phyloP scores from a whole-genome alignment of 2,888 invertebrate genomes.

The Zygaena filipendulae region DNA sequence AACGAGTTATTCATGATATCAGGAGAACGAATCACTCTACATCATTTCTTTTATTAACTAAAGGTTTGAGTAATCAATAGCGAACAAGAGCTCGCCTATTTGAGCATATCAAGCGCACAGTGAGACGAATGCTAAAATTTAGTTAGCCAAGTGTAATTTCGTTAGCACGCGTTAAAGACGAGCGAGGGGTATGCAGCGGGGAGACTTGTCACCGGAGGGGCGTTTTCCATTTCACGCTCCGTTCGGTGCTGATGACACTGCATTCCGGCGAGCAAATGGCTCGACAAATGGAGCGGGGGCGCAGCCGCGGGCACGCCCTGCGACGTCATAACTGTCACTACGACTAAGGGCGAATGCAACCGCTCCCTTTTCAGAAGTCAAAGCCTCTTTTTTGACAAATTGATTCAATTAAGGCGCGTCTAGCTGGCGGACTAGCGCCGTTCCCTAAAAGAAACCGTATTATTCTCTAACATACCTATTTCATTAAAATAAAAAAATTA shows the following conservation, averaged over 20 bases:
- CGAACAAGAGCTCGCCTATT: constrained; percentile 26
- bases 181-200: constrained; percentile 24
- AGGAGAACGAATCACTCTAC: constrained; percentile 20
- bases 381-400: constrained; percentile 39
- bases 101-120: constrained; percentile 29
- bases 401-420: constrained; percentile 42
- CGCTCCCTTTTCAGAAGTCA: constrained; percentile 21
- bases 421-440: no score
- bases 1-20: constrained; percentile 12
- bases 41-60: constrained; percentile 21
- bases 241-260: constrained; percentile 62
- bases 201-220: constrained; percentile 49
- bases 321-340: constrained; percentile 58
- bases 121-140: constrained; percentile 28
- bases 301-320: constrained; percentile 54
- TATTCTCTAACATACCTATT: no score
- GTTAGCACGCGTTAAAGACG: constrained; percentile 49
- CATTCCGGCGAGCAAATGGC: constrained; percentile 63
- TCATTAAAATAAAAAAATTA: no score
- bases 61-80: constrained; percentile 32
- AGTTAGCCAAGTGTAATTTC: constrained; percentile 43
- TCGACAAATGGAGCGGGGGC: constrained; percentile 63
- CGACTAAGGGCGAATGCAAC: constrained; percentile 25
- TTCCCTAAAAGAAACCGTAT: no score
- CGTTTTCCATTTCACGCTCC: constrained; percentile 68